These are phyloP conservation scores for Dendronephthya gigantea DNA, from an alignment of 64 coral and sea anemone species.

Conservation along the genomic window DNA sequence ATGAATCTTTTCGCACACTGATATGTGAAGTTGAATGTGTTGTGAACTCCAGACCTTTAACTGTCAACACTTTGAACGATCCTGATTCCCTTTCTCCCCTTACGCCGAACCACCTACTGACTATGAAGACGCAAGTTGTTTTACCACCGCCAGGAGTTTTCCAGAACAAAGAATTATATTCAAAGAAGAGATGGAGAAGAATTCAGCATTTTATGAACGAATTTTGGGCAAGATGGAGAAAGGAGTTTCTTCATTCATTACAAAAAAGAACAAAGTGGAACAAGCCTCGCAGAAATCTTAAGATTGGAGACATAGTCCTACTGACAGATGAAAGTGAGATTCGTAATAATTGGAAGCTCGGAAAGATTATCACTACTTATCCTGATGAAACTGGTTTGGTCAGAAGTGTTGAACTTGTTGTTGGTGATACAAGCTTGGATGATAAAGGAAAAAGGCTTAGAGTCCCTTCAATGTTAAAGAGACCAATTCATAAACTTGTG, in stretches of 20 bases:
- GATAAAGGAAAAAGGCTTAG: background rate
- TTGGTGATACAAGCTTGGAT: background rate
- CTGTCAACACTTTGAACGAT: too few species aligned
- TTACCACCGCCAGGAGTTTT: too few species aligned
- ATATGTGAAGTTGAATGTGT: too few species aligned
- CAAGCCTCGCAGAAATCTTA: constrained; percentile 3
- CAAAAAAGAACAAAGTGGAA: constrained; percentile 15
- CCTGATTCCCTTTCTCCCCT: too few species aligned
- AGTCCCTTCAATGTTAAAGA: background rate
- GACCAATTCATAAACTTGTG: background rate
- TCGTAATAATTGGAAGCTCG: constrained; percentile 4
- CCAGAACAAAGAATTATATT: too few species aligned
- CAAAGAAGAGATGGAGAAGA: background rate
- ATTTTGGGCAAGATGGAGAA: constrained; percentile 17
- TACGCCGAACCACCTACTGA: too few species aligned
- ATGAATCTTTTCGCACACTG: too few species aligned
- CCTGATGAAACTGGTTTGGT: background rate
- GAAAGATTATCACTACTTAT: background rate
- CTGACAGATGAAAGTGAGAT: background rate
- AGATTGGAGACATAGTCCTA: constrained; percentile 6
- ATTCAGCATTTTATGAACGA: constrained; percentile 11
- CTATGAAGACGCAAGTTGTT: too few species aligned
- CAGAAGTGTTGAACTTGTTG: background rate
- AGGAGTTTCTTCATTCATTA: constrained; percentile 11
- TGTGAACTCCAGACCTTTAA: too few species aligned